Evolutionary conservation across 2,888 invertebrate species (phyloP).

Genomic region (Elysia crispata): DNA sequence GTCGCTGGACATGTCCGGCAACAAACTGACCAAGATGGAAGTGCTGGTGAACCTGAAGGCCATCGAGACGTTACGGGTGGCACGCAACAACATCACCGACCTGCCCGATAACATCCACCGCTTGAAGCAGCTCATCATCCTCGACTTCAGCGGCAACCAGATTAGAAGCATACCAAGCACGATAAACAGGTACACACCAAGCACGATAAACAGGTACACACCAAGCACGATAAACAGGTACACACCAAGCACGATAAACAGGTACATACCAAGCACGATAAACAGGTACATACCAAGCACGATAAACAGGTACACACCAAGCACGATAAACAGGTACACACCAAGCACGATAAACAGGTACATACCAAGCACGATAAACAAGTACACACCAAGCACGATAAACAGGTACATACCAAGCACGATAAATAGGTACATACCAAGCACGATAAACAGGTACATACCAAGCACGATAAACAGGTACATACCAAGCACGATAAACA

Average conservation of each 20-base stretch:
- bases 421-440: not conserved
- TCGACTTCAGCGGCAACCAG: slow-evolving; percentile 34
- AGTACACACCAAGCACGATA: slow-evolving; percentile 74
- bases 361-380: slow-evolving; percentile 47
- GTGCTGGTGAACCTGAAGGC: slow-evolving; percentile 24
- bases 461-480: not conserved
- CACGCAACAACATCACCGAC: slow-evolving; percentile 22
- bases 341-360: slow-evolving; percentile 42
- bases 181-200: slow-evolving; percentile 43
- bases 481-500: not conserved
- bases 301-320: not conserved
- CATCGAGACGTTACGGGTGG: slow-evolving; percentile 31
- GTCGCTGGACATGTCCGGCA: slow-evolving; percentile 34
- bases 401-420: slow-evolving; percentile 49
- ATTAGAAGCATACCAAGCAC: slow-evolving; percentile 15
- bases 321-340: not conserved
- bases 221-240: not conserved
- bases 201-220: not conserved
- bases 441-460: slow-evolving; percentile 35
- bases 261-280: slow-evolving; percentile 74
- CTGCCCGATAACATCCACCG: slow-evolving; percentile 38
- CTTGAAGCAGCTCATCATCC: slow-evolving; percentile 23
- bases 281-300: slow-evolving; percentile 50
- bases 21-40: slow-evolving; percentile 39
- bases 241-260: slow-evolving; percentile 30